Conservation (phyloP, 1,140 invertebrate species). For the Pseudomyrmex concolor region DNA sequence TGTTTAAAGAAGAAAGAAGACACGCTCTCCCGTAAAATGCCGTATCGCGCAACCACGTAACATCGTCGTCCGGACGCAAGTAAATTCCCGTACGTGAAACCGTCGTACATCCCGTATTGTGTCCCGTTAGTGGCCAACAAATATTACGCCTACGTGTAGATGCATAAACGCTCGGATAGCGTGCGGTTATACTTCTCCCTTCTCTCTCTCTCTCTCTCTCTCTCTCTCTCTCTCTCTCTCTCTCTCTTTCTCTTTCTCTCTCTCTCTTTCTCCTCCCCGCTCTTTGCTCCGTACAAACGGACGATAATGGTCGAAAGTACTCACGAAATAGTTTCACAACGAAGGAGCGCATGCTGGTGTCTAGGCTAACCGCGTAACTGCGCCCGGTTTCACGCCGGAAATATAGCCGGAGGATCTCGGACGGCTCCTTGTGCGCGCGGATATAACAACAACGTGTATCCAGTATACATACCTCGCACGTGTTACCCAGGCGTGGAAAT, state of each 20-base stretch:
- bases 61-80: background rate
- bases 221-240: no score
- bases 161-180: conserved; percentile 51
- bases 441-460: background rate
- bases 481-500: conserved; percentile 9
- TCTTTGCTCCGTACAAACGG: conserved; percentile 29
- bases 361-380: conserved; percentile 46
- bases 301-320: conserved; percentile 55
- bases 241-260: no score
- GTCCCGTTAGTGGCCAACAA: conserved; percentile 29
- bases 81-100: conserved; percentile 28
- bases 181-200: conserved; percentile 15
- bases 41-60: background rate
- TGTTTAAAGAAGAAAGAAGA: background rate
- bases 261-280: no score
- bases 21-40: background rate
- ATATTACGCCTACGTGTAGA: conserved; percentile 34
- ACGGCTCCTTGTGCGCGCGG: background rate
- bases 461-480: background rate
- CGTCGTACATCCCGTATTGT: conserved; percentile 59
- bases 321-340: conserved; percentile 54
- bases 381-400: conserved; percentile 38
- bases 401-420: conserved; percentile 4
- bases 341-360: conserved; percentile 36
- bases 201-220: no score